These are phyloP conservation scores for Ceuthmochares aereus DNA, from an alignment of 2,113 vertebrate genomes.

Conservation along the genomic window DNA sequence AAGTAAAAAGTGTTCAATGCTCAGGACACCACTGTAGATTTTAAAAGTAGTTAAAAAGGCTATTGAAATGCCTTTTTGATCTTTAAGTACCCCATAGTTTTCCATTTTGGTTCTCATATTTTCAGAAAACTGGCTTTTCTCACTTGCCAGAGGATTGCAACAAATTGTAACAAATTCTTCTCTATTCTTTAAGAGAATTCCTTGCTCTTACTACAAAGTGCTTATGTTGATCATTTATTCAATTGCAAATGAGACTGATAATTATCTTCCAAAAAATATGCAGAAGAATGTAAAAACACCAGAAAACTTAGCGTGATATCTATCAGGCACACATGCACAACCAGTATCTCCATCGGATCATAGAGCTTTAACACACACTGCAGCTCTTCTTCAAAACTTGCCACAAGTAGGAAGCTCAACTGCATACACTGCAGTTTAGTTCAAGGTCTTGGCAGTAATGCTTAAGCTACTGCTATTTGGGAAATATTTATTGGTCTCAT, in stretches of 20 bases:
- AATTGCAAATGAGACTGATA: not conserved
- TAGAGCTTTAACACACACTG: not conserved
- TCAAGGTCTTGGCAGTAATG: not conserved
- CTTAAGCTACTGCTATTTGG: fast-evolving
- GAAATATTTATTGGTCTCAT: not conserved
- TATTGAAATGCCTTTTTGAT: not conserved
- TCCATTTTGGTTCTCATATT: not conserved
- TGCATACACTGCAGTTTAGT: fast-evolving
- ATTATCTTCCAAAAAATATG: not conserved
- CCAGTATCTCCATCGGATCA: not conserved
- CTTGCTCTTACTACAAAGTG: not conserved
- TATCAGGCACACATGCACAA: not conserved
- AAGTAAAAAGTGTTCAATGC: not conserved
- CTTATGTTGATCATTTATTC: not conserved
- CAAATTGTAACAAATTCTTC: not conserved
- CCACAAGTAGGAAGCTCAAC: not conserved
- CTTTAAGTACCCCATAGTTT: not conserved
- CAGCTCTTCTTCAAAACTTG: not conserved
- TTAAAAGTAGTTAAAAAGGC: not conserved
- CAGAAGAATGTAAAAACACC: not conserved
- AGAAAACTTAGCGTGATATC: not conserved
- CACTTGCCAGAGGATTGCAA: not conserved
- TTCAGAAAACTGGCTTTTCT: not conserved
- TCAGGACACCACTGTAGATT: not conserved
- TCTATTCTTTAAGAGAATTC: not conserved